Base-by-base conservation (phyloP, 2,797 vertebrate species). In the Catamblyrhynchus diadema region DNA sequence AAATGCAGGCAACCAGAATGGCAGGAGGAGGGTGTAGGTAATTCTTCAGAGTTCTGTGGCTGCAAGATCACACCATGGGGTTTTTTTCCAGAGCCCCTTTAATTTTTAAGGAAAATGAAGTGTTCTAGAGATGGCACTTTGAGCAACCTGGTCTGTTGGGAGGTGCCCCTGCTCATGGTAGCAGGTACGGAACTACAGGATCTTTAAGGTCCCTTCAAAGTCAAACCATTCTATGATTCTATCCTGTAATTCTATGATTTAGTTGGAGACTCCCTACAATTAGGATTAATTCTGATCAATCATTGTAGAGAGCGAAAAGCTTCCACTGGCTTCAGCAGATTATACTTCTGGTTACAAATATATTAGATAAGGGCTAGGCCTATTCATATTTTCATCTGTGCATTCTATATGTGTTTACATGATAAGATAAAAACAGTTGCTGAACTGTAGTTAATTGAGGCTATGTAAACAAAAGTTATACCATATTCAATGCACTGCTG, bases 61-160 rank as follows among this genome's bases (percentile, higher is more conserved):
- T 33, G 9, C 21, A 67, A 74, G n/a, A 57, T 48, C 41, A 56
- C 32, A 67, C 3, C 0, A 2, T 12, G 8, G 8, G 3, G 0
- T 2, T n/a, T 67, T 67, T 77, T 61, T 30, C 25, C 54, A 86
- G 42, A 88, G 10, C 12, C 3, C 2, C 14, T 71, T 56, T 45
- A 47, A 11, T 12, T 78, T 74, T 42, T 44, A 50, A 78, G 42
- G 47, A 66, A 75, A n/a, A 4, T 35, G 10, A 69, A 33, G 22
- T 39, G 33, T 25, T n/a, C 10, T 45, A 59, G 30, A 71, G 30
- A 59, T 24, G 12, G 9, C 4, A 22, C n/a, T 71, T 71, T 23
- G 30, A 83, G 39, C 12, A 83, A 14, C 8, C 10, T 39, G 30
- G 10, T 59, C 12, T 51, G 54, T 8, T 23, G 33, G 33, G 13